phyloP scores from a whole-genome alignment of 1,140 invertebrate species.

The Mercenaria mercenaria region DNA sequence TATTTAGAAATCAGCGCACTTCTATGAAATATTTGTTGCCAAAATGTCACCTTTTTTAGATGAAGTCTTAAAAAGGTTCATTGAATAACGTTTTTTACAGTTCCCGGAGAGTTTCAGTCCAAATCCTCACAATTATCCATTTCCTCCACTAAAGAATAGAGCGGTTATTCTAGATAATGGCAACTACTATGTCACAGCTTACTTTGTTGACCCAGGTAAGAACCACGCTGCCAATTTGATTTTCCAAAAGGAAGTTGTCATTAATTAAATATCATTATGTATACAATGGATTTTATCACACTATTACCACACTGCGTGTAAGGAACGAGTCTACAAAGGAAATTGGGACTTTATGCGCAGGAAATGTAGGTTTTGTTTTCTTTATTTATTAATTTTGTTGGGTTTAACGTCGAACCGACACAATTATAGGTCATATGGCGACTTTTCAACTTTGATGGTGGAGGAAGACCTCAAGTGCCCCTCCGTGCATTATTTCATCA shows the following conservation, averaged over 20 bases:
- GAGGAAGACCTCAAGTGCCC: too few relatives aligned
- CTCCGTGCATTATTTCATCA: too few relatives aligned
- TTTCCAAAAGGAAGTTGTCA: too few relatives aligned
- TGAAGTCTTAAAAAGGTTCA: constrained; percentile 3
- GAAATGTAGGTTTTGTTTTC: too few relatives aligned
- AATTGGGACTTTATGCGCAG: too few relatives aligned
- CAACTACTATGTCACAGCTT: constrained; percentile 63
- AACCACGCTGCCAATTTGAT: background rate
- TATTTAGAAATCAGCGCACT: background rate
- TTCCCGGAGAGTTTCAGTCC: constrained; percentile 23
- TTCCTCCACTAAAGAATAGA: background rate
- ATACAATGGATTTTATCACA: background rate
- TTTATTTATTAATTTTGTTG: too few relatives aligned
- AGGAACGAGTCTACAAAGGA: too few relatives aligned
- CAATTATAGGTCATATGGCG: too few relatives aligned
- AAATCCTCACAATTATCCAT: constrained; percentile 40
- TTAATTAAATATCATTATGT: background rate
- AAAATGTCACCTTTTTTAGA: background rate
- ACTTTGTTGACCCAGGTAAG: constrained; percentile 71
- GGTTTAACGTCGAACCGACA: too few relatives aligned
- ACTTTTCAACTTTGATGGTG: too few relatives aligned
- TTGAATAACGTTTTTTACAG: constrained; percentile 20
- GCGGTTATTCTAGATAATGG: constrained; percentile 56
- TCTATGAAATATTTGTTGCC: background rate
- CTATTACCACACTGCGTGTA: too few relatives aligned